Evolutionary conservation across 2,888 invertebrate species (phyloP).

Genomic region (Timema podura): DNA sequence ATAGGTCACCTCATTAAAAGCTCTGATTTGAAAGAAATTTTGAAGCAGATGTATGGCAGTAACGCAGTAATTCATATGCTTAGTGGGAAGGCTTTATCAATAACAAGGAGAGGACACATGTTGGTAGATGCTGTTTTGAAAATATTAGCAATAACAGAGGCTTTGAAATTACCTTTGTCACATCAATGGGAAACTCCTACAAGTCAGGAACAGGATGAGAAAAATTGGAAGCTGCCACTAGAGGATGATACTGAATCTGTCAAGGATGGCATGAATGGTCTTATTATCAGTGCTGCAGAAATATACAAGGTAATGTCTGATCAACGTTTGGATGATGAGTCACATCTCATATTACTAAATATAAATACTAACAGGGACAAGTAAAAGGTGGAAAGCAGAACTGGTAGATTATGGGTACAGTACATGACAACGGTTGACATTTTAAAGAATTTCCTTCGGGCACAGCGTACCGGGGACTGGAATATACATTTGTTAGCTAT

Average conservation of each 20-base stretch:
- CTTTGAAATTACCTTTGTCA: not conserved
- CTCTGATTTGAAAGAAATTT: not conserved
- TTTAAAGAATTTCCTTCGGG: not conserved
- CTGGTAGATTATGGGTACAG: not conserved
- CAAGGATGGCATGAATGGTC: not conserved
- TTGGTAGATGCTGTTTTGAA: constrained; percentile 6
- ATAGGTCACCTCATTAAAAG: not conserved
- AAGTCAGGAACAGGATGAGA: not conserved
- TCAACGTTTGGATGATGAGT: not conserved
- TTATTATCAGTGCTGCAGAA: constrained; percentile 1
- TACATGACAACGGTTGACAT: not conserved
- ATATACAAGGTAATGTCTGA: not conserved
- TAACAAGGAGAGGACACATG: not conserved
- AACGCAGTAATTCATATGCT: not conserved
- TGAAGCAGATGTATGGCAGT: not conserved
- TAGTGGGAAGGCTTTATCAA: not conserved
- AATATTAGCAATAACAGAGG: not conserved
- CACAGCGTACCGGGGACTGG: constrained; percentile 1
- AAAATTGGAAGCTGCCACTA: not conserved
- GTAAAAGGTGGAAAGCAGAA: not conserved
- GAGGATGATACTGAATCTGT: not conserved
- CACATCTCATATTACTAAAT: not conserved
- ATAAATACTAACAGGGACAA: not conserved
- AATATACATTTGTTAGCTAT: constrained; percentile 3
- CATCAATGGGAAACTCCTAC: not conserved